Evolutionary conservation across 2,797 vertebrate species (phyloP), one percentile per base, ranked within the genome.

Genomic region (Triplophysa bombifrons): DNA sequence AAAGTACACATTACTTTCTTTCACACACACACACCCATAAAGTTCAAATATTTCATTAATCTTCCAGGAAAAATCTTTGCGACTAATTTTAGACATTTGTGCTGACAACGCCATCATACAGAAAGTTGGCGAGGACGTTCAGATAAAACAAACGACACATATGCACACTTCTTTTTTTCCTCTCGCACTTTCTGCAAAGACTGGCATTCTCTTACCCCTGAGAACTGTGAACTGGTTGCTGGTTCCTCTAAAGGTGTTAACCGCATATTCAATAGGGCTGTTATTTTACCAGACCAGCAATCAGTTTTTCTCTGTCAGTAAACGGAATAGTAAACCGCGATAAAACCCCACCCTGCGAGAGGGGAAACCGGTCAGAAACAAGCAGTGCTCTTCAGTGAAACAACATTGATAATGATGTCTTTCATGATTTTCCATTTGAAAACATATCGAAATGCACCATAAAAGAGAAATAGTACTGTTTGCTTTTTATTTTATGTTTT

Each of bases 291-390:
- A 78, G 74, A 81, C 82, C 78, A 17, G 86, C 83, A 90, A 93
- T 91, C 90, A 89, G 87, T 92, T 90, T 91, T 86, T 91, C 82
- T 89, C 88, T 92, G 89, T 90, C 86, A 63, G 88, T 87, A 88
- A 90, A 86, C 77, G 81, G 89, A 86, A 78, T 70, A 55, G 64
- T 69, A 67, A 56, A 86, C 76, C 80, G 53, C 80, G 83, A 82
- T 63, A 44, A 69, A 80, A 77, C 86, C 74, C 84, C 82, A 85
- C 86, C 86, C 84, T 83, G 81, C 67, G 22, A 38, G 67, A 27
- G 63, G 65, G 63, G 63, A 53, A 79, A 81, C 20, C 66, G 50
- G 74, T 80, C 51, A 76, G 63, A 75, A 82, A 82, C 63, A 78
- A 73, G 67, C 61, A 60, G 1, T 3, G 81, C 65, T 80, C 16